These are phyloP conservation scores for Stomatorhinus walkeri DNA, from an alignment of 2,797 vertebrate species.

Conservation along the genomic window DNA sequence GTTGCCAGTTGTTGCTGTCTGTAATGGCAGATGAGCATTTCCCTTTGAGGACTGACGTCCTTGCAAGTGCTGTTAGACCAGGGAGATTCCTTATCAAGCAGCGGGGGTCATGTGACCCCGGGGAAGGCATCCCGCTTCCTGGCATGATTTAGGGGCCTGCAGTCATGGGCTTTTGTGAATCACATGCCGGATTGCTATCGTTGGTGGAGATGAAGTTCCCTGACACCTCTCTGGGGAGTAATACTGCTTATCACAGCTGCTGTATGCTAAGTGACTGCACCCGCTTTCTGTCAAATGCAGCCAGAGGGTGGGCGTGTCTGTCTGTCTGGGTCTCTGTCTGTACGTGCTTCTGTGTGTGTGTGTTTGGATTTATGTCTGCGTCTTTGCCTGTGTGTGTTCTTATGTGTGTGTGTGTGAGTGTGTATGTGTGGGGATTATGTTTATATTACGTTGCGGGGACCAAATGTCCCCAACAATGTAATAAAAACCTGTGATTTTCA, in stretches of 20 bases:
- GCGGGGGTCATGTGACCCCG: background rate
- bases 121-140: background rate
- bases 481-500: no score
- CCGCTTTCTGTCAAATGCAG: slow-evolving; percentile 42
- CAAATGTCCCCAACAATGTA: no score
- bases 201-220: slow-evolving; percentile 45
- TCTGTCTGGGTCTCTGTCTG: slow-evolving; percentile 16
- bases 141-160: slow-evolving; percentile 13
- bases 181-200: slow-evolving; percentile 39
- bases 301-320: background rate
- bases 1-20: background rate
- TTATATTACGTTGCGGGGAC: no score
- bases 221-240: slow-evolving; percentile 33
- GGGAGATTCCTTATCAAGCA: background rate
- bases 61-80: background rate
- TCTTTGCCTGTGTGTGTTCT: slow-evolving; percentile 16
- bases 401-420: slow-evolving; percentile 18
- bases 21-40: background rate
- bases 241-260: slow-evolving; percentile 63
- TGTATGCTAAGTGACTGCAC: slow-evolving; percentile 55
- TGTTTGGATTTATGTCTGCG: slow-evolving; percentile 14
- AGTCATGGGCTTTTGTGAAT: slow-evolving; percentile 33
- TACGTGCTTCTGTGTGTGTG: background rate
- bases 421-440: slow-evolving; percentile 6
- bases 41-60: background rate